Base-by-base conservation (phyloP, 2,113 vertebrate genomes). In the Callopanchax toddi region DNA sequence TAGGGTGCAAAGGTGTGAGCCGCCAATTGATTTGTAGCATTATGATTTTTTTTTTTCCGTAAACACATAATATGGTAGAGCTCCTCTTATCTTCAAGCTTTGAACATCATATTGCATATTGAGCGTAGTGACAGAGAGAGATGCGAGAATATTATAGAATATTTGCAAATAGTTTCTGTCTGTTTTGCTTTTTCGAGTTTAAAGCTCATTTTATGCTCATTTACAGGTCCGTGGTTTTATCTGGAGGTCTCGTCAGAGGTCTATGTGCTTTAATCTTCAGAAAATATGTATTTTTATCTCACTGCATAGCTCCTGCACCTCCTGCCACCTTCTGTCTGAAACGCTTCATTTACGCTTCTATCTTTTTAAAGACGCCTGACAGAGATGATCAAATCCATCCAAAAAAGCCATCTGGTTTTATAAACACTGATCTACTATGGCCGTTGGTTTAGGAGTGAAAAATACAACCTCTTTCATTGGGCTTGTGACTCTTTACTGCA, bases 341-440 rank as follows among this genome's bases (percentile, higher is more conserved):
- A 18, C 2, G 39, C 40, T 56, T 37, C 37, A 25, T 56, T 56
- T 42, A 42, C 42, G 54, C 39, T n/a, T 25, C 39, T 43, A 15
- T 57, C 54, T 57, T 39, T 57, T 43, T 43, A 18, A 58, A 39
- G 25, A 58, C 25, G 42, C 17, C 69, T 69, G 75, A 79, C 64
- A 66, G 67, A 82, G 73, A 84, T 73, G 69, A 79, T 70, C 81
- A 74, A 74, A 82, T 67, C 55, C 57, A 71, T 69, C 73, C 42
- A 20, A 44, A 44, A 44, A 69, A 43, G 60, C 61, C 11, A 44
- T 44, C 42, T 44, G 42, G 54, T 20, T 40, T 70, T 43, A 66
- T 62, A 58, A 69, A 63, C 49, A 49, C 45, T 2, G 46, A 68
- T 50, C 50, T n/a, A 22, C 11, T 22, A 42, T 36, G 58, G 56